These are phyloP conservation scores for Autographa pulchrina DNA, from an alignment of 2,888 invertebrate species.

Conservation along the genomic window DNA sequence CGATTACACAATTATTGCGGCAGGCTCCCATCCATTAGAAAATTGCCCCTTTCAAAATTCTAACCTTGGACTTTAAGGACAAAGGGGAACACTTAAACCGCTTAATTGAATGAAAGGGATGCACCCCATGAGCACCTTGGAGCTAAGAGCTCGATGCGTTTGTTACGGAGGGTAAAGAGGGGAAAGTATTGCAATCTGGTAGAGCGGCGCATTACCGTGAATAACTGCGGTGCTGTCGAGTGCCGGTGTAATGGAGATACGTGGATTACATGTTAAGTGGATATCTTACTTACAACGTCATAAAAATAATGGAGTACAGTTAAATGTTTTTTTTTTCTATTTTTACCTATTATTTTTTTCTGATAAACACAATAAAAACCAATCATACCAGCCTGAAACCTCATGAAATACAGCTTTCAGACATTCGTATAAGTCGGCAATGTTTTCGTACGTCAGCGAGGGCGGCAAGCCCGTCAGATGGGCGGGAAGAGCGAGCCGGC, in stretches of 20 bases:
- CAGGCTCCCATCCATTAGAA: slow-evolving; percentile 28
- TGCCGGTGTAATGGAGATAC: background rate
- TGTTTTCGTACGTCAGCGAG: slow-evolving; percentile 55
- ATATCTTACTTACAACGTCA: slow-evolving; percentile 1
- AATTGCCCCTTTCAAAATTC: slow-evolving; percentile 30
- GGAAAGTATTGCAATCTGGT: background rate
- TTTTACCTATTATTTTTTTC: background rate
- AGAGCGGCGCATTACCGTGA: background rate
- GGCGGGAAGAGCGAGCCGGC: slow-evolving; percentile 73
- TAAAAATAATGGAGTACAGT: background rate
- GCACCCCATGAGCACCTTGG: slow-evolving; percentile 27
- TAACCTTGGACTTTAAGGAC: slow-evolving; percentile 25
- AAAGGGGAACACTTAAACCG: slow-evolving; percentile 38
- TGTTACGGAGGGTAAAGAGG: slow-evolving; percentile 11
- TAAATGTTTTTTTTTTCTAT: too few species aligned
- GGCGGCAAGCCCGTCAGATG: slow-evolving; percentile 79
- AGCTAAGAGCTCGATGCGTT: slow-evolving; percentile 18
- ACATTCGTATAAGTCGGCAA: slow-evolving; percentile 47
- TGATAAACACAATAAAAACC: slow-evolving; percentile 23
- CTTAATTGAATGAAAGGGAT: slow-evolving; percentile 51
- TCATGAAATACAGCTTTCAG: slow-evolving; percentile 44
- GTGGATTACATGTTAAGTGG: slow-evolving; percentile 11
- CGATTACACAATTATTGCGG: slow-evolving; percentile 33
- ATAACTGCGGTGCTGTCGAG: background rate
- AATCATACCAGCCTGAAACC: slow-evolving; percentile 35